These are phyloP conservation scores for Mola mola DNA, from an alignment of 2,113 vertebrate genomes.

Conservation along the genomic window DNA sequence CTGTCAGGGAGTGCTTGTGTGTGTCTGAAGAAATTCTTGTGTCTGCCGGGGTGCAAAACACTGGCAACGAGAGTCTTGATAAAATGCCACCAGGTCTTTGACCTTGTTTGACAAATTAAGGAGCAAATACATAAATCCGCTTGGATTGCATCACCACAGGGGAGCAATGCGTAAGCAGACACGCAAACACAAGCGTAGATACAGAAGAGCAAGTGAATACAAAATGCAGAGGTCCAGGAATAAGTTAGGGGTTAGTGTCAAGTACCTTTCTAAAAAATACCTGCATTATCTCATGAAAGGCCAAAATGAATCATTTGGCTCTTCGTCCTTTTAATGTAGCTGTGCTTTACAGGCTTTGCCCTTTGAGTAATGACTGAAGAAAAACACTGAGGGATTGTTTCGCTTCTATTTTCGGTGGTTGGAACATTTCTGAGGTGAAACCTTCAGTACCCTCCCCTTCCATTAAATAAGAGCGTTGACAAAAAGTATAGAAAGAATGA, in stretches of 20 bases:
- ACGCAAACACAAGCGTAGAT: background rate
- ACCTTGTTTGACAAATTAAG: constrained; percentile 78
- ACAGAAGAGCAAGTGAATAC: background rate
- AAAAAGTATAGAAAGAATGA: too few species aligned
- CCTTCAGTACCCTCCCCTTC: background rate
- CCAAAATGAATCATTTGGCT: background rate
- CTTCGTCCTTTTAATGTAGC: background rate
- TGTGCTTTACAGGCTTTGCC: background rate
- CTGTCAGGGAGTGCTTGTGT: constrained; percentile 25
- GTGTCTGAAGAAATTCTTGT: constrained; percentile 31
- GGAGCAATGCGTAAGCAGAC: constrained; percentile 24
- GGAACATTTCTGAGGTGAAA: background rate
- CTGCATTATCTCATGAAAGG: background rate
- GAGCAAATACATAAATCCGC: constrained; percentile 67
- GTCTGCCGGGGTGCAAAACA: constrained; percentile 58
- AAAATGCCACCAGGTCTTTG: constrained; percentile 58
- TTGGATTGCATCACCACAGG: constrained; percentile 54
- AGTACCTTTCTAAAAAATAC: too few species aligned
- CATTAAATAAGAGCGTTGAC: too few species aligned
- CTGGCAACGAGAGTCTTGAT: constrained; percentile 53
- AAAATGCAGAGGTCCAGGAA: constrained; percentile 8
- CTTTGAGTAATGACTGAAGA: background rate
- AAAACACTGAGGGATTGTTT: background rate
- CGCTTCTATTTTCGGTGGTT: background rate
- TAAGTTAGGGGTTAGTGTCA: too few species aligned